Percentiles rank a stretch among this genome's conserved stretches.
Evolutionary conservation across 2,888 invertebrate species (phyloP).

Genomic region (Heterodera filipjevi): DNA sequence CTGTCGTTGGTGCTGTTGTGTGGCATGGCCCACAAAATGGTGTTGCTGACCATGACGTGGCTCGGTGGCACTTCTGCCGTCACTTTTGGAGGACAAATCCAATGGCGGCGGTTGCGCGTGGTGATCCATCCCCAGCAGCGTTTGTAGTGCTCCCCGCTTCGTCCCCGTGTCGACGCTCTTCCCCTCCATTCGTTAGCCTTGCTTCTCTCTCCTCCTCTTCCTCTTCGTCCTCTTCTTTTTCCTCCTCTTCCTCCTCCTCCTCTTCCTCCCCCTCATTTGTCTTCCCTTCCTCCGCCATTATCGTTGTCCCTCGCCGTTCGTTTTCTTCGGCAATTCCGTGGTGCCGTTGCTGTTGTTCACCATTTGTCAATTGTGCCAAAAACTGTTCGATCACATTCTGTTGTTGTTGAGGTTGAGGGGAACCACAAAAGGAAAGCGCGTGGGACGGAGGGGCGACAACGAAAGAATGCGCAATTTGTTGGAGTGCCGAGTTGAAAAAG

Average conservation of each 20-base stretch:
- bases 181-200: background rate
- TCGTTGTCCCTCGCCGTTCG: background rate
- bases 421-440: background rate
- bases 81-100: slow-evolving; percentile 1
- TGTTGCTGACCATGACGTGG: background rate
- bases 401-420: background rate
- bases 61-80: background rate
- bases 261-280: background rate
- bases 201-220: background rate
- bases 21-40: background rate
- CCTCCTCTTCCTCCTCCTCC: background rate
- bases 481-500: background rate
- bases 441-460: background rate
- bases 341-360: background rate
- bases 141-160: background rate
- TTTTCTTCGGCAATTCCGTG: background rate
- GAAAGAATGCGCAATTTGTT: background rate
- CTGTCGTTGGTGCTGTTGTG: background rate
- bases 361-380: background rate
- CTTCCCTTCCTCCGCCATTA: background rate
- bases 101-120: background rate
- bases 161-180: background rate
- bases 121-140: background rate
- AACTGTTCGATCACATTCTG: slow-evolving; percentile 7
- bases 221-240: background rate